Conservation (phyloP, 2,113 vertebrate species). For the Apeltes quadracus region DNA sequence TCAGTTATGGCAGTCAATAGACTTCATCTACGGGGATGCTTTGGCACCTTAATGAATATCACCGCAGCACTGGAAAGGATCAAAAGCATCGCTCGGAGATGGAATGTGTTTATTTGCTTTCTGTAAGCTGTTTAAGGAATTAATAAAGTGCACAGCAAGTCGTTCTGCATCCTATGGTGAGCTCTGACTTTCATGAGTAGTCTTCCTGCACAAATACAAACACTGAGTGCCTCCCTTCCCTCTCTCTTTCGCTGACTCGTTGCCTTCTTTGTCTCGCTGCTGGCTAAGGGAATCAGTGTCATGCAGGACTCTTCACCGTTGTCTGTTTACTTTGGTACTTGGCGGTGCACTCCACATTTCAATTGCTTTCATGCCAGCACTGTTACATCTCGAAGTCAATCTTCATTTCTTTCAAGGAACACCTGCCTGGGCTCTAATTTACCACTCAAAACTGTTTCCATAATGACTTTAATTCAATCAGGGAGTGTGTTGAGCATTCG, state of each 20-base stretch:
- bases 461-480: slow-evolving; percentile 47
- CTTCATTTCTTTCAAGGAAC: slow-evolving; percentile 44
- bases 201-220: slow-evolving; percentile 20
- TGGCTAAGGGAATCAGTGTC: slow-evolving; percentile 51
- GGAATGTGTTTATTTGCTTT: slow-evolving; percentile 13
- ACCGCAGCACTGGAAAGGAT: slow-evolving; percentile 18
- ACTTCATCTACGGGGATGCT: background rate
- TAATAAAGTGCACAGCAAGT: slow-evolving; percentile 44
- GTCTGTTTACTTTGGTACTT: slow-evolving; percentile 48
- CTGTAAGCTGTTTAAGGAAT: slow-evolving; percentile 53
- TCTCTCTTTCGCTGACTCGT: slow-evolving; percentile 23
- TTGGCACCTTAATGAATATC: slow-evolving; percentile 21
- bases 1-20: slow-evolving; percentile 21
- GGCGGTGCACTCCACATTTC: slow-evolving; percentile 45
- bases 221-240: slow-evolving; percentile 33
- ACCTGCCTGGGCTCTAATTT: slow-evolving; percentile 30
- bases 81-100: slow-evolving; percentile 17
- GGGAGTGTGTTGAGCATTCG: slow-evolving; percentile 18
- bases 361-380: slow-evolving; percentile 37
- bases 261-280: slow-evolving; percentile 42
- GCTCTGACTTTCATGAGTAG: slow-evolving; percentile 33
- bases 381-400: slow-evolving; percentile 46
- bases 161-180: slow-evolving; percentile 31
- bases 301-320: slow-evolving; percentile 45
- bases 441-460: slow-evolving; percentile 17